These are phyloP conservation scores for Peromyscus melanophrys DNA, from an alignment of 2,797 vertebrate genomes.

Conservation along the genomic window DNA sequence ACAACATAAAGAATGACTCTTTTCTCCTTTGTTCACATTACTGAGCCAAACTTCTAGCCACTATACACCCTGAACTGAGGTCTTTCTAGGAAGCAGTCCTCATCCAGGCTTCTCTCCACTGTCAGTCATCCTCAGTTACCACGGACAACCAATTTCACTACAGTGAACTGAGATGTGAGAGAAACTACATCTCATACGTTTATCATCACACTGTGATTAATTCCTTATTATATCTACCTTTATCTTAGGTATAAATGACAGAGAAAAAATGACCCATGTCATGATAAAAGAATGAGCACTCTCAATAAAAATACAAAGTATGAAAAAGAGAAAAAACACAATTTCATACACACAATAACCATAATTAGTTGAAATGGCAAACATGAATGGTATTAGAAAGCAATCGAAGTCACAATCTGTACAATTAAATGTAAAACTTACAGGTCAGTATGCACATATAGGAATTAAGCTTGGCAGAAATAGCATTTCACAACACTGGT, in stretches of 20 bases:
- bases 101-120: background rate
- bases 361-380: conserved; percentile 55
- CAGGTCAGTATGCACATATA: background rate
- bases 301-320: background rate
- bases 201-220: background rate
- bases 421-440: background rate
- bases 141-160: background rate
- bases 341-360: background rate
- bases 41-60: background rate
- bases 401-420: conserved; percentile 25
- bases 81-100: background rate
- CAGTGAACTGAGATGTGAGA: background rate
- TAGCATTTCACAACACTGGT: conserved; percentile 3
- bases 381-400: background rate
- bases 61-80: background rate
- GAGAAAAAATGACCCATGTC: background rate
- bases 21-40: background rate
- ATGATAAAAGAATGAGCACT: background rate
- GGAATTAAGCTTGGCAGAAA: conserved; percentile 24
- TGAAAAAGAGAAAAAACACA: conserved; percentile 13
- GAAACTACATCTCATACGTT: background rate
- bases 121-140: background rate
- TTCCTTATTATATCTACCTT: background rate
- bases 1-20: background rate
- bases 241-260: background rate